These are phyloP conservation scores for Machimus atricapillus DNA, from an alignment of 2,888 invertebrate genomes.

Conservation along the genomic window DNA sequence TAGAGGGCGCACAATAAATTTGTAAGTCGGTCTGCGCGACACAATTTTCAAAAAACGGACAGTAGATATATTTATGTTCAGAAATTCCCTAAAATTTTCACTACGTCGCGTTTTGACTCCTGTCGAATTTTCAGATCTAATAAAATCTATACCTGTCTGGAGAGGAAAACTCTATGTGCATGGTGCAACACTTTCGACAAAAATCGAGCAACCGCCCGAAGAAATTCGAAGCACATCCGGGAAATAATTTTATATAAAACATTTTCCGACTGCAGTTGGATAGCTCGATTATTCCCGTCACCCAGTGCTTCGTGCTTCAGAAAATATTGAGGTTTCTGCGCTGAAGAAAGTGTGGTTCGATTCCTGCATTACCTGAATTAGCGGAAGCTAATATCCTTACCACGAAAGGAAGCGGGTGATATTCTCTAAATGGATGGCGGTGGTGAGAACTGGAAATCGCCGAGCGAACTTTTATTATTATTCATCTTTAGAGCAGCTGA, in stretches of 20 bases:
- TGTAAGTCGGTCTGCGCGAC: neutral
- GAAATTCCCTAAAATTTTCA: neutral
- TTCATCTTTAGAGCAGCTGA: neutral
- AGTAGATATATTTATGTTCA: neutral
- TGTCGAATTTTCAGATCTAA: neutral
- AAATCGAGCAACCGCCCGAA: neutral
- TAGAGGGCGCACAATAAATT: neutral
- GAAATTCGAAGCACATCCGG: neutral
- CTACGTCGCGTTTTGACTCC: neutral
- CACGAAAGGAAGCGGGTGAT: neutral
- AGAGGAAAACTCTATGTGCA: neutral
- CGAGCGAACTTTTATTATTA: neutral
- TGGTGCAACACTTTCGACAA: neutral
- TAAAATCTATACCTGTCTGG: neutral
- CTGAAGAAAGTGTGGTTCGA: neutral
- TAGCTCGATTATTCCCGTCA: neutral
- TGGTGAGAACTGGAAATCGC: neutral
- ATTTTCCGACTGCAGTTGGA: neutral
- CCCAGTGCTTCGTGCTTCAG: neutral
- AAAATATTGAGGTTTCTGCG: neutral
- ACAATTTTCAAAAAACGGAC: neutral
- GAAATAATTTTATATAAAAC: neutral
- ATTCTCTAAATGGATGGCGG: neutral
- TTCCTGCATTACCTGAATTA: neutral
- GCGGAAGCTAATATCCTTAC: conserved; percentile 12